These are phyloP conservation scores for Leptosomus discolor DNA, from an alignment of 2,113 vertebrate species.

Conservation along the genomic window DNA sequence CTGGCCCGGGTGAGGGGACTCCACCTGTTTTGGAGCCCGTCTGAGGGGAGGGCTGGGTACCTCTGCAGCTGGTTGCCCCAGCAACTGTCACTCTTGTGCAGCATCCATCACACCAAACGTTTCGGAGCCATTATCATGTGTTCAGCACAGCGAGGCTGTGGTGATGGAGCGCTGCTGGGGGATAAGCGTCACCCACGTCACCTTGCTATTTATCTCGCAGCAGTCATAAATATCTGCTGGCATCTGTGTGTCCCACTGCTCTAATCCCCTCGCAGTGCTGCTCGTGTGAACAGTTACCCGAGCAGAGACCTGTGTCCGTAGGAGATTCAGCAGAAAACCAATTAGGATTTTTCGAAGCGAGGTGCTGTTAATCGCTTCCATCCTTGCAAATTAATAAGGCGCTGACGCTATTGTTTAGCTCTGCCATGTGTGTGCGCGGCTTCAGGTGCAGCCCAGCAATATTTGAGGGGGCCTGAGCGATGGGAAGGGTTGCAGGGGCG, in stretches of 20 bases:
- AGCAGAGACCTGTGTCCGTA: neutral
- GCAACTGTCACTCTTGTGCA: neutral
- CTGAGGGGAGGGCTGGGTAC: neutral
- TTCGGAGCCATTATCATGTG: neutral
- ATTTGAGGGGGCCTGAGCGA: neutral
- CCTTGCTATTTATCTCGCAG: neutral
- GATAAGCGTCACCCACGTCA: neutral
- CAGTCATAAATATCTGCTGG: neutral
- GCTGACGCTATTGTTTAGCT: neutral
- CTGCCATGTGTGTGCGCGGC: neutral
- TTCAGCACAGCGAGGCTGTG: accelerated
- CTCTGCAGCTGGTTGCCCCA: neutral
- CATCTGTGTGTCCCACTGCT: neutral
- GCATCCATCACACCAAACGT: neutral
- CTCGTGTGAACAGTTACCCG: neutral
- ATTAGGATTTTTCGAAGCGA: neutral
- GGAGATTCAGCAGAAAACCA: neutral
- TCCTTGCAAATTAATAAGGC: neutral
- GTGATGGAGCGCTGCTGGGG: neutral
- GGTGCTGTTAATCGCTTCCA: conserved; percentile 6
- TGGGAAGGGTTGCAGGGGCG: neutral
- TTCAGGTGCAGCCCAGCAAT: neutral
- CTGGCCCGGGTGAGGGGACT: neutral
- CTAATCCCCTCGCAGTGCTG: neutral
- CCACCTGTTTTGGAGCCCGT: neutral